These are phyloP conservation scores for Nerophis lumbriciformis DNA, from an alignment of 2,113 vertebrate genomes.

Conservation along the genomic window DNA sequence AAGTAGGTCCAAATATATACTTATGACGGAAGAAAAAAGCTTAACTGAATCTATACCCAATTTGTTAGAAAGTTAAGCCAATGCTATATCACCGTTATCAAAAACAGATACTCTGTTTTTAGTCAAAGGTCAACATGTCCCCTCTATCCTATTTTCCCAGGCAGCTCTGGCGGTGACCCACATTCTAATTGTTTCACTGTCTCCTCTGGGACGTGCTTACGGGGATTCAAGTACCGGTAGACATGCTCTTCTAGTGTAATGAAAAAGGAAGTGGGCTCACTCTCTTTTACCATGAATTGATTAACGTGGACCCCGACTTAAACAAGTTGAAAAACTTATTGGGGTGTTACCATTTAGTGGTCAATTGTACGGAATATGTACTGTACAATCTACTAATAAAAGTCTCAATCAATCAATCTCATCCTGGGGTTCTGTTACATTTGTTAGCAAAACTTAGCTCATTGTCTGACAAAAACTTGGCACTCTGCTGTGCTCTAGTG, in stretches of 20 bases:
- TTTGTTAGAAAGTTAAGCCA: too few species aligned
- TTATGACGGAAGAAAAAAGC: not conserved
- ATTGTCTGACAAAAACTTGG: not conserved
- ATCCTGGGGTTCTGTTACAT: constrained; percentile 48
- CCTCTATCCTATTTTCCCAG: constrained; percentile 55
- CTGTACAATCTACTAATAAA: too few species aligned
- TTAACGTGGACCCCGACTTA: too few species aligned
- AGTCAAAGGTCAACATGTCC: constrained; percentile 47
- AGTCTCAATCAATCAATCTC: too few species aligned
- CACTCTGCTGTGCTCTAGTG: constrained; percentile 41
- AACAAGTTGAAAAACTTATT: too few species aligned
- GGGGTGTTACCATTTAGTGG: too few species aligned
- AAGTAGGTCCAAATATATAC: constrained; percentile 16
- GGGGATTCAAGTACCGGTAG: constrained; percentile 44
- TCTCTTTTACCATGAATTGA: constrained; percentile 5
- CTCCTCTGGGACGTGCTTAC: constrained; percentile 43
- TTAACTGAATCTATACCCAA: not conserved
- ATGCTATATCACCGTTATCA: not conserved
- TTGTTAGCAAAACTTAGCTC: constrained; percentile 29
- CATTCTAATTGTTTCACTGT: constrained; percentile 59
- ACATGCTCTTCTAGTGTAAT: constrained; percentile 34
- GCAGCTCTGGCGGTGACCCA: constrained; percentile 49
- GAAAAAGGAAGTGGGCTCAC: constrained; percentile 18
- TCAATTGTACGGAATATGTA: too few species aligned
- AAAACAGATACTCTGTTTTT: not conserved